Base-by-base conservation (phyloP, 2,888 invertebrate species). In the Lepidonotus clava region DNA sequence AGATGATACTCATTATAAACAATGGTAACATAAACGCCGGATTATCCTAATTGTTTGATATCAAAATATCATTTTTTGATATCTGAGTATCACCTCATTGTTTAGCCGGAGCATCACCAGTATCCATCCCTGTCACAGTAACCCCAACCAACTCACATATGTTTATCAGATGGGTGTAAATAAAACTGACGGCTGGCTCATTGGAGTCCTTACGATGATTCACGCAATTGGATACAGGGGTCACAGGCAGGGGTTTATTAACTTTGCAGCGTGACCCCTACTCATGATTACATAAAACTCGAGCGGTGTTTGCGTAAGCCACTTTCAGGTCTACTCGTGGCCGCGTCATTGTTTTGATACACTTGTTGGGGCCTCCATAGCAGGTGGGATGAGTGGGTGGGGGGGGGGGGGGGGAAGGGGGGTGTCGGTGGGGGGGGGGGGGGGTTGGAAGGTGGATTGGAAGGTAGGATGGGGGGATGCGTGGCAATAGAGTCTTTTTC, bases 321-420 rank as follows among this genome's bases (percentile, higher is more conserved):
- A 61, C 28, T 61, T 61, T 28, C 28, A 11, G 61, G 61, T 24
- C 28, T 28, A 28, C 28, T 28, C 28, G 24, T 28, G 28, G 28
- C 61, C 18, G 2, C n/a, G 61, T 32, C 61, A 61, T 61, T 61
- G 61, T 61, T 61, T 28, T 61, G 61, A 61, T 61, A 61, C 61
- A 61, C 61, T 61, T 61, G 61, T 61, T 61, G 61, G 28, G 61
- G 24, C n/a, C 61, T 24, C 21, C 61, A 24, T n/a, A 14, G 28
- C 24, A 24, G 61, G 56, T 56, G 56, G 61, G 61, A 32, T n/a
- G n/a, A n/a, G n/a, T n/a, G n/a, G n/a, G n/a, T n/a, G n/a, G n/a
- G n/a, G n/a, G n/a, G 61, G 24, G 61, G 11, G 61, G 1, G 4
- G 24, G 61, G 61, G 8, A 6, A 24, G 2, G n/a, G n/a, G n/a